A percentile compares a stretch with the other conserved stretches of the same genome.
These are phyloP conservation scores for Heterohyrax brucei DNA, from an alignment of 2,797 vertebrate genomes.

Conservation along the genomic window DNA sequence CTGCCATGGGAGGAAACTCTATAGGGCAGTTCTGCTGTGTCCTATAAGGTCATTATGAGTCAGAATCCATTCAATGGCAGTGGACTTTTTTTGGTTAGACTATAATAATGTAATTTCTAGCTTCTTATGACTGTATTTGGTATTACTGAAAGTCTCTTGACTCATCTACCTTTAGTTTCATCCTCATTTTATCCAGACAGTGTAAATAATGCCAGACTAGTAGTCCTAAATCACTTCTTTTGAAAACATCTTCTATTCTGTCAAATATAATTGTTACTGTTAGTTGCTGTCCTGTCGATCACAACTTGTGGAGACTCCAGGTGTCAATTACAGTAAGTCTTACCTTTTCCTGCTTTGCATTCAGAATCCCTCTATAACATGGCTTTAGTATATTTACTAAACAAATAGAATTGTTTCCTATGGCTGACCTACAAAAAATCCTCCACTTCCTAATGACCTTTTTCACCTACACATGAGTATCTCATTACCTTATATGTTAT, in stretches of 20 bases:
- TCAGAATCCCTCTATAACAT: slow-evolving; percentile 7
- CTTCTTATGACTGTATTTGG: background rate
- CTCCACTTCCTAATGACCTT: background rate
- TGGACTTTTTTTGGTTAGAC: too few relatives aligned
- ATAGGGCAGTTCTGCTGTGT: too few relatives aligned
- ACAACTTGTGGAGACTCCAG: background rate
- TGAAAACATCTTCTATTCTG: background rate
- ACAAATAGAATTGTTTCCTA: slow-evolving; percentile 23
- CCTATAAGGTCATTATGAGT: too few relatives aligned
- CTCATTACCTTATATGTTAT: background rate
- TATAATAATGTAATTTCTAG: background rate
- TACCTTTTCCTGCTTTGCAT: slow-evolving; percentile 3
- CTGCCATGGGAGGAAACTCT: too few relatives aligned
- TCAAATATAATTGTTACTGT: background rate
- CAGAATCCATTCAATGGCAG: too few relatives aligned
- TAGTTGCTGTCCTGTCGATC: background rate
- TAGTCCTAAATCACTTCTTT: background rate
- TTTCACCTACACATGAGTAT: background rate
- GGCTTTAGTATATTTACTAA: slow-evolving; percentile 10
- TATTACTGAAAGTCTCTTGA: background rate
- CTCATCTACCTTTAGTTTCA: background rate
- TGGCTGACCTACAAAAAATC: background rate
- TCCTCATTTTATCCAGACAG: background rate
- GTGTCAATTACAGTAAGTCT: background rate
- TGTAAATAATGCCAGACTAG: background rate